Conservation (phyloP, 30 jellyfish, hydroid and myxozoan genomes). For the Clytia hemisphaerica region DNA sequence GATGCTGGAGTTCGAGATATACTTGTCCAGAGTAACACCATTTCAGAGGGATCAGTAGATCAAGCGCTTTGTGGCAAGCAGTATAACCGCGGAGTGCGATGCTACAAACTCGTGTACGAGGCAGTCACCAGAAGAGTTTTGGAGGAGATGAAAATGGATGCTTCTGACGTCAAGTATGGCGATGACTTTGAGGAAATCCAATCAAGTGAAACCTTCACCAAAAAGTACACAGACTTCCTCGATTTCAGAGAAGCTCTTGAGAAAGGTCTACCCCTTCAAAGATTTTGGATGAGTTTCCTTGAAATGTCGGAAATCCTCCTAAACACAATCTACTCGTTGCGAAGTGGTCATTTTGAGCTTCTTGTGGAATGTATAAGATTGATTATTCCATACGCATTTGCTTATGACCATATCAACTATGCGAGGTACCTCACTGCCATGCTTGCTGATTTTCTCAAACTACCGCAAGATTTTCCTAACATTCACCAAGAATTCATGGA, state of each 20-base stretch:
- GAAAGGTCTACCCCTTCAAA: no score
- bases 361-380: constrained; percentile 4
- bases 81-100: constrained; percentile 36
- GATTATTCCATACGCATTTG: constrained; percentile 8
- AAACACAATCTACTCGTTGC: constrained; percentile 8
- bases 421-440: constrained; percentile 9
- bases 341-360: constrained; percentile 3
- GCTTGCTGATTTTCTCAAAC: neutral
- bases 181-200: no score
- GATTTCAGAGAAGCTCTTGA: no score
- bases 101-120: constrained; percentile 39
- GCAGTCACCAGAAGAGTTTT: no score
- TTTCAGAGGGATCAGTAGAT: constrained; percentile 44
- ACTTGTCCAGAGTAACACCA: constrained; percentile 25
- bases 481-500: neutral
- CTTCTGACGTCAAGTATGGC: no score
- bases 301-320: constrained; percentile 33
- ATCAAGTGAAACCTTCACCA: no score
- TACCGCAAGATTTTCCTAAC: neutral
- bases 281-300: constrained; percentile 25
- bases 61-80: constrained; percentile 18
- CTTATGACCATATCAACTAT: neutral
- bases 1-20: constrained; percentile 42
- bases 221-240: no score
- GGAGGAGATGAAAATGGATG: no score